Conservation (phyloP, 2,888 invertebrate species). For the Thyatira batis region DNA sequence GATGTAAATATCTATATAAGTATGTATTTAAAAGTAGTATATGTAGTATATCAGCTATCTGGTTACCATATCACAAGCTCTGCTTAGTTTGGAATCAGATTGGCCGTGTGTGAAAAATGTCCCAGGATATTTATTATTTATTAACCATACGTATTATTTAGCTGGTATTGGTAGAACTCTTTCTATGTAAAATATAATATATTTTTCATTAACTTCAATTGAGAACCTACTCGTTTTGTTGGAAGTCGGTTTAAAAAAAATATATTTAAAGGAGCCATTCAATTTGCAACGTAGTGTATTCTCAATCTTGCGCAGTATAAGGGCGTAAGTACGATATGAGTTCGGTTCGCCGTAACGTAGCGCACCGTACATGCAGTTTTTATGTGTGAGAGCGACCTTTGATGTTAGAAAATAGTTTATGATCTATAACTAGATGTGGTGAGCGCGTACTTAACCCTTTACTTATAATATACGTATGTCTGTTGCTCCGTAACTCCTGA, state of each 20-base stretch:
- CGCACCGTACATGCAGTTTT: constrained; percentile 50
- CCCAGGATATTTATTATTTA: no score
- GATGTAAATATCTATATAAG: no score
- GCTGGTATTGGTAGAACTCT: no score
- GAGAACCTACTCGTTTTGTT: no score
- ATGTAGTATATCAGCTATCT: no score
- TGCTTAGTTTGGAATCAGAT: no score
- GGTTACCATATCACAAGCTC: no score
- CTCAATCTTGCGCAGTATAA: constrained; percentile 60
- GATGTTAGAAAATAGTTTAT: constrained; percentile 29
- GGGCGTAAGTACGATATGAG: constrained; percentile 81
- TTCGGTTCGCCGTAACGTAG: constrained; percentile 59
- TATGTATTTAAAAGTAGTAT: no score
- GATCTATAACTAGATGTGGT: constrained; percentile 7
- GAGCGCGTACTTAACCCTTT: constrained; percentile 7
- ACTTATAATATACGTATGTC: constrained; percentile 8
- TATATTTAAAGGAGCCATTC: constrained; percentile 2
- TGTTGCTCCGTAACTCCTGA: no score
- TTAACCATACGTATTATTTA: no score
- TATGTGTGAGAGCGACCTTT: constrained; percentile 40
- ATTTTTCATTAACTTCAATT: no score
- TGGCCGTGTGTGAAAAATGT: no score
- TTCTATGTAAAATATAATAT: background rate
- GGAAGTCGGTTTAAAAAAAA: background rate
- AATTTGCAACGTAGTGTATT: constrained; percentile 47